Percentiles rank a stretch among this genome's conserved stretches.
Conservation (phyloP, 2,888 invertebrate genomes). For the Pseudanteris insignis region DNA sequence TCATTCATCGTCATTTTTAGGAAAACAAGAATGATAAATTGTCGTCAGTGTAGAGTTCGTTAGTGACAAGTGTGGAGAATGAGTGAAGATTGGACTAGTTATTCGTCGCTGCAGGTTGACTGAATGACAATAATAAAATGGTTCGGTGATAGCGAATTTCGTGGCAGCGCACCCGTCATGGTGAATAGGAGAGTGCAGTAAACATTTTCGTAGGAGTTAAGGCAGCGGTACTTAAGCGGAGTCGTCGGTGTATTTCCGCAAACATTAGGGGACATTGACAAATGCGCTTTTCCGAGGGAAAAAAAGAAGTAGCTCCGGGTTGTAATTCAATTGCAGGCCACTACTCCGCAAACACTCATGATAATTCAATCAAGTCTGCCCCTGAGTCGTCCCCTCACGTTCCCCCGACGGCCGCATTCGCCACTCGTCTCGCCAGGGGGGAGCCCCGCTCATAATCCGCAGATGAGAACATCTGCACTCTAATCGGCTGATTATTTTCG, state of each 20-base stretch:
- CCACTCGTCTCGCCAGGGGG: slow-evolving; percentile 38
- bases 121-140: no score
- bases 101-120: no score
- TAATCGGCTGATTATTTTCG: slow-evolving; percentile 64
- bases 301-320: slow-evolving; percentile 43
- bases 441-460: slow-evolving; percentile 59
- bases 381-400: slow-evolving; percentile 44
- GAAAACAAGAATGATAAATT: no score
- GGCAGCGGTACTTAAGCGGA: no score
- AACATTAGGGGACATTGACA: slow-evolving; percentile 36
- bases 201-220: no score
- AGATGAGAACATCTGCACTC: slow-evolving; percentile 65
- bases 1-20: no score
- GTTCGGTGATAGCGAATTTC: no score
- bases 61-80: no score
- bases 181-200: no score
- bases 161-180: no score
- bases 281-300: slow-evolving; percentile 26
- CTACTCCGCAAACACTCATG: slow-evolving; percentile 66
- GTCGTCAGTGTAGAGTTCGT: no score
- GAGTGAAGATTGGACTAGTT: no score
- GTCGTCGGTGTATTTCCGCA: slow-evolving; percentile 15
- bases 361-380: slow-evolving; percentile 65
- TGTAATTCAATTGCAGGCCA: slow-evolving; percentile 65
- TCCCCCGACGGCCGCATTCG: slow-evolving; percentile 33